These are phyloP conservation scores for Clarias gariepinus DNA, from an alignment of 2,113 vertebrate species.

Conservation along the genomic window DNA sequence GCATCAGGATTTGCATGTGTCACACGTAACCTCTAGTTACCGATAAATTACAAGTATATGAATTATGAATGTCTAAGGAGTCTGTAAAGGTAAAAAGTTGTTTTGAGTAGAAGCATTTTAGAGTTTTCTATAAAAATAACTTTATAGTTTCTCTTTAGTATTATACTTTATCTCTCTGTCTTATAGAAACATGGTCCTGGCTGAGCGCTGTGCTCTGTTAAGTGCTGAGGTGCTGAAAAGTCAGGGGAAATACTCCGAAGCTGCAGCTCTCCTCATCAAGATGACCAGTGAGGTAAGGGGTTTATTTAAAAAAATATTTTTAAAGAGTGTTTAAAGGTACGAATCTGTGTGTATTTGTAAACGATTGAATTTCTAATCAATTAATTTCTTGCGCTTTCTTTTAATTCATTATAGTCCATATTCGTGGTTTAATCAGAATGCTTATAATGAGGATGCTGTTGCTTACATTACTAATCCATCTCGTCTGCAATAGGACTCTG, in stretches of 20 bases:
- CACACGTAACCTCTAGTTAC: too few species aligned
- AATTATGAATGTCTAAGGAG: background rate
- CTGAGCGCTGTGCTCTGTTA: slow-evolving; percentile 92
- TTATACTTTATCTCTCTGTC: background rate
- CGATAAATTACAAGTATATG: too few species aligned
- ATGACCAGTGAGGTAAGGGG: slow-evolving; percentile 92
- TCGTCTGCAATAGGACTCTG: slow-evolving; percentile 82
- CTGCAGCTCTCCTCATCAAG: slow-evolving; percentile 93
- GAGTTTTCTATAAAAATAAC: background rate
- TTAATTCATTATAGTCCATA: background rate
- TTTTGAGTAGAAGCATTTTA: background rate
- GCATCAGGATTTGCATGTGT: too few species aligned
- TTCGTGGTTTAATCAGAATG: background rate
- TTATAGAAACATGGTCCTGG: slow-evolving; percentile 89
- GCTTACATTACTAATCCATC: background rate
- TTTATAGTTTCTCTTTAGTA: background rate
- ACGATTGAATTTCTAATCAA: background rate
- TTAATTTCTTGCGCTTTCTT: background rate
- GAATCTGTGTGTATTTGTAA: background rate
- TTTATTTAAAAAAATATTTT: slow-evolving; percentile 60
- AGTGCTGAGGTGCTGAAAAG: slow-evolving; percentile 97
- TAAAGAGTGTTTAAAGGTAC: background rate
- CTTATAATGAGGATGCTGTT: background rate
- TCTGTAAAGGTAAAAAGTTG: background rate
- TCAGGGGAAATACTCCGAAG: slow-evolving; percentile 93